These are phyloP conservation scores for Pelecanoides urinatrix DNA, from an alignment of 2,113 vertebrate species.

Conservation along the genomic window DNA sequence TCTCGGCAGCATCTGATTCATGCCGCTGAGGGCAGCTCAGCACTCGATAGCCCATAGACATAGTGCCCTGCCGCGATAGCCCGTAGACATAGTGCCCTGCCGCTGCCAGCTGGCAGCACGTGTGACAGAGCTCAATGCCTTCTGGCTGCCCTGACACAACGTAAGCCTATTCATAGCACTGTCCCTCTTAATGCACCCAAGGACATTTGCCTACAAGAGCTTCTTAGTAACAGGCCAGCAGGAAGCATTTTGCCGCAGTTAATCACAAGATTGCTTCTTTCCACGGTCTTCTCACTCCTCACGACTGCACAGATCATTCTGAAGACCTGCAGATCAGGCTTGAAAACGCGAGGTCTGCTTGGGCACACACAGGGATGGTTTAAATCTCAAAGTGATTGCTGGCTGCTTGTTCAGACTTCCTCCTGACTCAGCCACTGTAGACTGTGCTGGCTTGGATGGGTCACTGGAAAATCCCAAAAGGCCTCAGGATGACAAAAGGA, in stretches of 20 bases:
- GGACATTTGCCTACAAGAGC: neutral
- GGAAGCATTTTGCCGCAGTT: neutral
- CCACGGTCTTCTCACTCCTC: neutral
- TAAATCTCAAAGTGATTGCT: neutral
- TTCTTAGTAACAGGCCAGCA: neutral
- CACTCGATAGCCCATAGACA: neutral
- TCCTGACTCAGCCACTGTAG: neutral
- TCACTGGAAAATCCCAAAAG: slow-evolving; percentile 56
- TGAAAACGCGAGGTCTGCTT: neutral
- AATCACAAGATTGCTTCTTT: neutral
- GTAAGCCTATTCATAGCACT: neutral
- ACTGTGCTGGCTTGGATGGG: slow-evolving; percentile 19
- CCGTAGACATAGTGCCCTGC: neutral
- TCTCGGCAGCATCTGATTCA: neutral
- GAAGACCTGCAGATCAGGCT: neutral
- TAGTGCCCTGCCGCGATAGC: neutral
- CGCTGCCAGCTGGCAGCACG: neutral
- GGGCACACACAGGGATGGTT: neutral
- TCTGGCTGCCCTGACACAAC: neutral
- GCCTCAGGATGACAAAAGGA: slow-evolving; percentile 42
- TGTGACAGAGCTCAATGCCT: neutral
- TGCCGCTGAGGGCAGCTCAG: neutral
- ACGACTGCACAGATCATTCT: neutral
- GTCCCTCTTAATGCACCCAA: neutral
- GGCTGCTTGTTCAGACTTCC: neutral